phyloP scores from a whole-genome alignment of 2,797 vertebrate genomes.

The Picus viridis region DNA sequence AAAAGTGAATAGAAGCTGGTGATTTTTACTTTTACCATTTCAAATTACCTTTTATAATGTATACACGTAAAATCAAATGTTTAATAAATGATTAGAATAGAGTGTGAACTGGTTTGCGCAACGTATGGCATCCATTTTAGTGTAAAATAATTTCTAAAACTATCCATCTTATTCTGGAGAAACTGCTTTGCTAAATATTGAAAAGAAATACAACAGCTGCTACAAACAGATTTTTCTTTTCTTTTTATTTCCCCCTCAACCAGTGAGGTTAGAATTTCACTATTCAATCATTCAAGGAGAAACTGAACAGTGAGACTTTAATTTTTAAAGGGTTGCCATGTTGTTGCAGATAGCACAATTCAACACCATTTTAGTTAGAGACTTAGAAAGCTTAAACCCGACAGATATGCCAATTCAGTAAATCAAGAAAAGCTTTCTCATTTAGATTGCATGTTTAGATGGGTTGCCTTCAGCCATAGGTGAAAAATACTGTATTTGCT shows the following conservation, averaged over 20 bases:
- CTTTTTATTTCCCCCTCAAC: not conserved
- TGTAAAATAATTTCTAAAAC: slow-evolving; percentile 58
- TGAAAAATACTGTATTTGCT: not conserved
- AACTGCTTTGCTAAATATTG: slow-evolving; percentile 34
- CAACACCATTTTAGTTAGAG: slow-evolving; percentile 29
- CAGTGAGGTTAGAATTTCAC: slow-evolving; percentile 12
- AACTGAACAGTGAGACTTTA: slow-evolving; percentile 50
- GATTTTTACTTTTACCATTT: not conserved
- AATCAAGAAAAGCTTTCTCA: not conserved
- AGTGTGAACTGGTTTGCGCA: not conserved
- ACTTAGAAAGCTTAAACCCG: slow-evolving; percentile 31
- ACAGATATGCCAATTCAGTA: slow-evolving; percentile 45
- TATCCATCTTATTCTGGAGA: not conserved
- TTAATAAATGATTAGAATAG: not conserved
- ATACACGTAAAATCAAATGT: not conserved
- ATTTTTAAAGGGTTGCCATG: slow-evolving; percentile 54
- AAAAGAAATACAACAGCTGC: slow-evolving; percentile 57
- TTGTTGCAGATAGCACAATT: slow-evolving; percentile 34
- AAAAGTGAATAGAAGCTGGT: too few relatives aligned
- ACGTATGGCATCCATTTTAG: not conserved
- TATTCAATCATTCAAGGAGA: slow-evolving; percentile 19
- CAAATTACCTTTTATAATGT: not conserved
- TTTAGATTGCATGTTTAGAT: not conserved
- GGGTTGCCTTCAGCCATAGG: slow-evolving; percentile 9
- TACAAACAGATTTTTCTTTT: not conserved